A percentile compares a stretch with the other conserved stretches of the same genome.
Evolutionary conservation across 2,888 invertebrate genomes (phyloP).

Genomic region (Volucella zonaria): DNA sequence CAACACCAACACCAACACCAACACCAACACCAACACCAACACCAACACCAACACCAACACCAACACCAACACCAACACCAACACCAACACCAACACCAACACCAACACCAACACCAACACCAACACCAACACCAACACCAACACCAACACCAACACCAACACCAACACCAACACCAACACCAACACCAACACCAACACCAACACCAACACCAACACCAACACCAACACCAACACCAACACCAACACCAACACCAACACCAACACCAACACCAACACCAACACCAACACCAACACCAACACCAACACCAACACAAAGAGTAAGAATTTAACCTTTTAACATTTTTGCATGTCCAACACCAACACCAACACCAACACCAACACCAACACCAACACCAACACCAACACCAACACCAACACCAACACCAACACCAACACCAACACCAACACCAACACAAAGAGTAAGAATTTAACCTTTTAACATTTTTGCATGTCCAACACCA

Average conservation of each 20-base stretch:
- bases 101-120: constrained; percentile 10
- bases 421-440: too few relatives aligned
- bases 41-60: constrained; percentile 17
- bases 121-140: constrained; percentile 10
- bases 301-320: too few relatives aligned
- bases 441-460: too few relatives aligned
- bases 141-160: constrained; percentile 7
- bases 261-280: constrained; percentile 4
- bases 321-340: too few relatives aligned
- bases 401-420: too few relatives aligned
- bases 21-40: constrained; percentile 19
- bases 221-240: constrained; percentile 9
- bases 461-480: too few relatives aligned
- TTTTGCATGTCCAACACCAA: too few relatives aligned
- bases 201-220: constrained; percentile 7
- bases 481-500: too few relatives aligned
- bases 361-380: too few relatives aligned
- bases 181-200: constrained; percentile 10
- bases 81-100: constrained; percentile 15
- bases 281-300: constrained; percentile 9
- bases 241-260: constrained; percentile 1
- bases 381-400: too few relatives aligned
- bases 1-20: constrained; percentile 19
- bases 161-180: constrained; percentile 9
- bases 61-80: constrained; percentile 19